Evolutionary conservation across 2,888 invertebrate species (phyloP), one percentile per base, ranked within the genome.

Genomic region (Cryptus viduatorius): DNA sequence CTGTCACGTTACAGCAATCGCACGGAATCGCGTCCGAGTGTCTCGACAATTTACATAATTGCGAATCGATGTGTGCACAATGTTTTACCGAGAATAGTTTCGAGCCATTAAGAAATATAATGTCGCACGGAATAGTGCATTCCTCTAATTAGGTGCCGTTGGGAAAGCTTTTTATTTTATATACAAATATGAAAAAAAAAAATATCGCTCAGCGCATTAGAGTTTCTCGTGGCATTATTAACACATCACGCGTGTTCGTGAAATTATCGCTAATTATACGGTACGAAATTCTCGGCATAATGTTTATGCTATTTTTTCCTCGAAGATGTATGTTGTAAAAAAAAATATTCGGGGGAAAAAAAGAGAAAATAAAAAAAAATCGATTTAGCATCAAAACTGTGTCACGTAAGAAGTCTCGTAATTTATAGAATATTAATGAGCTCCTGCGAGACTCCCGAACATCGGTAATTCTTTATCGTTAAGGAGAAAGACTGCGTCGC

Each of bases 1-100:
- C 37, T 16, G 44, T n/a, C 67, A 29, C 44, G 50, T 73, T 59
- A 50, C 77, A 42, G 56, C 67, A 44, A 67, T 73, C 59, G 24
- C 37, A 31, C 50, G 44, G 19, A 14, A 67, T 67, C 42, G 67
- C 53, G 53, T 19, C 42, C 42, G 42, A 71, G 48, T 48, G 69
- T 68, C 48, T 12, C 64, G 44, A 59, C 77, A 68, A 81, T 80
- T 80, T 68, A n/a, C 72, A 56, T 84, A 84, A 84, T 84, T 77
- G 68, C 53, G 59, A 46, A 78, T 44, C 76, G 64, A 81, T 37
- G 78, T 24, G 59, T 24, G n/a, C 61, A 37, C 42, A 42, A 61
- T 48, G 44, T 59, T 46, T n/a, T 14, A 31, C 29, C 3, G 16
- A 16, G 46, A 48, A 56, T 44, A 50, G 64, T 7, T 24, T 24